Conservation (phyloP, 2,797 vertebrate species). For the Fistularia tabacaria region DNA sequence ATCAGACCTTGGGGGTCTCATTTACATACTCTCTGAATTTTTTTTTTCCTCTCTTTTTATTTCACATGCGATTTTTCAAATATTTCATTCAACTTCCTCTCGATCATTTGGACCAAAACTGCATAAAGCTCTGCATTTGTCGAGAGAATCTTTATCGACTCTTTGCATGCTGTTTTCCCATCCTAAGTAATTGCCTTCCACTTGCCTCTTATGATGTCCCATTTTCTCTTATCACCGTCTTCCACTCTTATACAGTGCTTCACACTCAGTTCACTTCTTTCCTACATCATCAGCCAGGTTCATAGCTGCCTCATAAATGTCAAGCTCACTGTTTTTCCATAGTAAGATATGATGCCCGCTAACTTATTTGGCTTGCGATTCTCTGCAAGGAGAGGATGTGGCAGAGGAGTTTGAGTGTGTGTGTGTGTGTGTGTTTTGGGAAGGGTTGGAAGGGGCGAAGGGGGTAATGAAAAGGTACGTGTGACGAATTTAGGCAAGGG, state of each 20-base stretch:
- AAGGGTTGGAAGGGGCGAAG: slow-evolving; percentile 28
- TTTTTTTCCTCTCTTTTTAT: slow-evolving; percentile 22
- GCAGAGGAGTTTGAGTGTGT: neutral
- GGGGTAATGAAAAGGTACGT: slow-evolving; percentile 65
- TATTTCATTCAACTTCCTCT: slow-evolving; percentile 46
- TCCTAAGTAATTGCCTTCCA: slow-evolving; percentile 33
- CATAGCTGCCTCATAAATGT: slow-evolving; percentile 53
- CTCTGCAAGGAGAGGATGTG: slow-evolving; percentile 11
- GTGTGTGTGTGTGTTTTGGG: slow-evolving; percentile 26
- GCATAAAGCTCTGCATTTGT: neutral
- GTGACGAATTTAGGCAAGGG: slow-evolving; percentile 70
- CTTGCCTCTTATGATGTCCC: slow-evolving; percentile 26
- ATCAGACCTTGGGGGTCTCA: slow-evolving; percentile 32
- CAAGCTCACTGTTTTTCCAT: slow-evolving; percentile 43
- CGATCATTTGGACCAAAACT: slow-evolving; percentile 31
- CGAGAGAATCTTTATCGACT: slow-evolving; percentile 6
- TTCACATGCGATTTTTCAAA: slow-evolving; percentile 28
- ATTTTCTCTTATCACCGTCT: slow-evolving; percentile 26
- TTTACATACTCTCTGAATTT: slow-evolving; percentile 37
- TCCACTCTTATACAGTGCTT: slow-evolving; percentile 32
- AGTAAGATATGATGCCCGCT: slow-evolving; percentile 23
- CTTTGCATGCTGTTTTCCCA: slow-evolving; percentile 16
- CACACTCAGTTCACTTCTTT: slow-evolving; percentile 21
- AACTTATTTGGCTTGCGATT: slow-evolving; percentile 30
- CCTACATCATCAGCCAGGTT: slow-evolving; percentile 30